phyloP scores from a whole-genome alignment of 1,140 invertebrate species.

The Calycopis cecrops region DNA sequence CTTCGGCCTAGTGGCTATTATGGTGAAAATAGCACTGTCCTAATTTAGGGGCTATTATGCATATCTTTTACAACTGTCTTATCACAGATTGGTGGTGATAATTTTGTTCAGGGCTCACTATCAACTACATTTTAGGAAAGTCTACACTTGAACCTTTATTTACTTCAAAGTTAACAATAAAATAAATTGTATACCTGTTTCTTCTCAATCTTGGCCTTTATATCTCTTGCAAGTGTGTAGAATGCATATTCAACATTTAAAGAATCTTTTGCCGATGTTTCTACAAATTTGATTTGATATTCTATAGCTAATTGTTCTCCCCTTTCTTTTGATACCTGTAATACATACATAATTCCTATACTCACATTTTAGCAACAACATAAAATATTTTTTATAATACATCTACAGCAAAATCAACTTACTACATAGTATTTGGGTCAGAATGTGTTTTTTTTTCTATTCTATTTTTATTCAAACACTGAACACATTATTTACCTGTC shows the following conservation, averaged over 20 bases:
- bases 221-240: slow-evolving; percentile 96
- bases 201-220: slow-evolving; percentile 97
- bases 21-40: no score
- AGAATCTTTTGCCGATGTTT: slow-evolving; percentile 98
- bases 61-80: no score
- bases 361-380: neutral
- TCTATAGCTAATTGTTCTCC: slow-evolving; percentile 93
- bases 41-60: no score
- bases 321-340: slow-evolving; percentile 72
- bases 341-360: no score
- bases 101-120: no score
- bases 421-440: no score
- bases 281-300: slow-evolving; percentile 98
- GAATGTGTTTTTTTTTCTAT: no score
- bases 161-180: neutral
- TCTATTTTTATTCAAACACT: no score
- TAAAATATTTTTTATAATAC: neutral
- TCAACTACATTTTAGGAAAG: no score
- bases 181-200: slow-evolving; percentile 86
- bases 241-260: slow-evolving; percentile 99
- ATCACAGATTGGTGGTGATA: no score
- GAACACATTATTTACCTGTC: slow-evolving; percentile 82
- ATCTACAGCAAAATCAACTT: no score
- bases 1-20: no score
- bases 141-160: neutral